Conservation (phyloP, 2,113 vertebrate species). For the Probosciger aterrimus region DNA sequence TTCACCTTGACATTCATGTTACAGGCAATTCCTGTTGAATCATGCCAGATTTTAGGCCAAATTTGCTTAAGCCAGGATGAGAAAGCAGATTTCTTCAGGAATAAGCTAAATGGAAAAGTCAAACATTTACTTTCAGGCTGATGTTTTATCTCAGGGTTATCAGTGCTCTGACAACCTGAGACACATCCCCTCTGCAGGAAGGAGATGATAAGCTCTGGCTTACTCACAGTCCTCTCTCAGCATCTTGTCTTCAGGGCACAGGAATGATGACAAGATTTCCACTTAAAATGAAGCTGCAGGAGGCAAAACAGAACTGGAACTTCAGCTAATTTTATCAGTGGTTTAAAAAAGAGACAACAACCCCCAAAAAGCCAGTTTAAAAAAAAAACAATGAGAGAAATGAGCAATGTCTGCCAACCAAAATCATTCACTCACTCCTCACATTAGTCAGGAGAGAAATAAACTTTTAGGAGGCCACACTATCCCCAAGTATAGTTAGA, state of each 20-base stretch:
- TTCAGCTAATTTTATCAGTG: conserved; percentile 48
- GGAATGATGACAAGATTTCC: conserved; percentile 12
- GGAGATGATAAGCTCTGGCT: neutral
- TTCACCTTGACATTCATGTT: neutral
- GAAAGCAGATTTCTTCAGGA: neutral
- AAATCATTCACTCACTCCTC: neutral
- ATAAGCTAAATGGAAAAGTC: neutral
- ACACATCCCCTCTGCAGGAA: neutral
- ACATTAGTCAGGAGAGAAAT: conserved; percentile 30
- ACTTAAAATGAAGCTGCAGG: conserved; percentile 17
- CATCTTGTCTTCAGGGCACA: neutral
- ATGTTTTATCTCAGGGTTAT: neutral
- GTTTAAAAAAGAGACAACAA: conserved; percentile 20
- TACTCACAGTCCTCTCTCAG: neutral
- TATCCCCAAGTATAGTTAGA: neutral
- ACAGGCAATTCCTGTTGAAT: neutral
- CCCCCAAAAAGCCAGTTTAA: neutral
- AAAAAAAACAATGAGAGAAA: conserved; percentile 3
- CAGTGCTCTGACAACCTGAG: neutral
- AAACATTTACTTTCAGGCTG: neutral
- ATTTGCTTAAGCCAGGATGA: neutral
- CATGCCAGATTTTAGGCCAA: neutral
- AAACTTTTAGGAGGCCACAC: neutral
- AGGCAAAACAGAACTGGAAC: conserved; percentile 2
- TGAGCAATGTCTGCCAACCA: conserved; percentile 48